Base-by-base conservation (phyloP, 2,888 invertebrate species). In the Lagria hirta region DNA sequence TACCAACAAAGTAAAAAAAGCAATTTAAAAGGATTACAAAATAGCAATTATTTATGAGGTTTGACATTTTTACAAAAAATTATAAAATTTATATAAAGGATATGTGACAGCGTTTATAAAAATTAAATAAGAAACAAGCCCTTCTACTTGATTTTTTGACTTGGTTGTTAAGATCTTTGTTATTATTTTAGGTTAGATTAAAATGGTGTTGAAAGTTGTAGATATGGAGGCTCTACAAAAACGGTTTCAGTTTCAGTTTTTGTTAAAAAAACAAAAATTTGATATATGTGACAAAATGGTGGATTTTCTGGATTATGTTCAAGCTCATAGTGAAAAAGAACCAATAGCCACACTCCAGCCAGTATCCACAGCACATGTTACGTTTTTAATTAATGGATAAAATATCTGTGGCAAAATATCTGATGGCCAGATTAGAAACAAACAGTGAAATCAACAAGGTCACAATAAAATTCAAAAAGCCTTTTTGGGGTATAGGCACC, bases 101-200 rank as follows among this genome's bases (percentile, higher is more conserved):
- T n/a, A n/a, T n/a, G n/a, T n/a, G n/a, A n/a, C n/a, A n/a, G n/a
- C n/a, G n/a, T n/a, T n/a, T n/a, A n/a, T n/a, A n/a, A n/a, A n/a
- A n/a, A n/a, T n/a, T n/a, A n/a, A n/a, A n/a, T n/a, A n/a, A n/a
- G n/a, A n/a, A n/a, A n/a, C n/a, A n/a, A n/a, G n/a, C n/a, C n/a
- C n/a, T n/a, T n/a, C n/a, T 23, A 23, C 23, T 23, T 23, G 23
- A 23, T 23, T 23, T 23, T 23, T 23, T 23, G n/a, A 23, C 7
- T 23, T 23, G 23, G 20, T 18, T 5, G 23, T 23, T 23, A 23
- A 10, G 10, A 23, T n/a, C 23, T 23, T 10, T 23, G 23, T 23
- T 23, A 23, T 23, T 23, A 23, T n/a, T 23, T 23, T 23, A 23
- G 23, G 23, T 23, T 23, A n/a, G 23, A 10, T 23, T 23, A 23